These are phyloP conservation scores for Pristiophorus japonicus DNA, from an alignment of 2,113 vertebrate genomes.

Conservation along the genomic window DNA sequence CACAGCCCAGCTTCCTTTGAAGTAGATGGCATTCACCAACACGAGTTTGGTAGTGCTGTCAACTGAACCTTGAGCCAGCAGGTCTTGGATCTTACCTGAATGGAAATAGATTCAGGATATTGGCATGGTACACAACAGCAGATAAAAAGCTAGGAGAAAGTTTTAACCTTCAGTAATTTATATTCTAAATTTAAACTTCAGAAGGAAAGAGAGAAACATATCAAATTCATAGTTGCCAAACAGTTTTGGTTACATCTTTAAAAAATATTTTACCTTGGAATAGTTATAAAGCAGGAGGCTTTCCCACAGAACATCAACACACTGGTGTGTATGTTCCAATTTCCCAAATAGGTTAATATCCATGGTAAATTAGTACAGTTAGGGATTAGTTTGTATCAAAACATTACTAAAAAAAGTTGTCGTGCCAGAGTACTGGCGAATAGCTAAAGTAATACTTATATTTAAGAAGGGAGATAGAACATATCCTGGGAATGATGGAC, in stretches of 20 bases:
- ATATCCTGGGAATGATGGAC: too few species aligned
- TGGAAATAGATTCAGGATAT: background rate
- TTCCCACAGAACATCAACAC: background rate
- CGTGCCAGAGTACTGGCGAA: too few species aligned
- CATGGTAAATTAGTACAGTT: background rate
- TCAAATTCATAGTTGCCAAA: too few species aligned
- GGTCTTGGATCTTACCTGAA: conserved; percentile 78
- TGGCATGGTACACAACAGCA: background rate
- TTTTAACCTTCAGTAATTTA: too few species aligned
- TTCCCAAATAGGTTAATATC: background rate
- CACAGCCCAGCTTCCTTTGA: conserved; percentile 79
- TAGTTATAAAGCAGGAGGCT: too few species aligned
- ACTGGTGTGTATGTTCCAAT: background rate
- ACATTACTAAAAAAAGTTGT: too few species aligned
- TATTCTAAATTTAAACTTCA: background rate
- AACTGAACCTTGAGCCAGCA: conserved; percentile 65
- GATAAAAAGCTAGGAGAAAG: background rate
- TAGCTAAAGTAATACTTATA: too few species aligned
- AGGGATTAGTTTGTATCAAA: too few species aligned
- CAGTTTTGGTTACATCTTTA: too few species aligned
- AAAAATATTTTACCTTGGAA: too few species aligned
- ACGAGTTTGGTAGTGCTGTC: conserved; percentile 61
- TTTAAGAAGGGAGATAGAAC: too few species aligned
- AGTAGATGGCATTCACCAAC: conserved; percentile 87
- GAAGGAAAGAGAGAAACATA: background rate